A percentile compares a stretch with the other conserved stretches of the same genome.
Evolutionary conservation across 2,113 vertebrate species (phyloP).

Genomic region (Cyprinus carpio): DNA sequence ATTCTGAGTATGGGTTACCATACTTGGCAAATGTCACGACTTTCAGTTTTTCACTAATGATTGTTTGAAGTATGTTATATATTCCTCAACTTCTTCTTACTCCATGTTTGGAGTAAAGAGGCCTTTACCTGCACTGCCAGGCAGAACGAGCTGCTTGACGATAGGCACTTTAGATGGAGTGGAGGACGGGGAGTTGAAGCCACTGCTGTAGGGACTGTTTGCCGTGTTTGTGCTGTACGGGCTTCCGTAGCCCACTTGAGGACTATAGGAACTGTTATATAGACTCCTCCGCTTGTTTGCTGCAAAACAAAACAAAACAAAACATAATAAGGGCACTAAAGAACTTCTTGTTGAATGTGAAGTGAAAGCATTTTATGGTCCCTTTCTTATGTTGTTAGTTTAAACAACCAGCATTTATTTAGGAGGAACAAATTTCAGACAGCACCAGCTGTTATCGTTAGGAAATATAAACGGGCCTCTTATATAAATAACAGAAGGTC

Average conservation of each 20-base stretch:
- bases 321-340: background rate
- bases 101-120: background rate
- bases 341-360: background rate
- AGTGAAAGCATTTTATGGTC: background rate
- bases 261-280: conserved; percentile 87
- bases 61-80: too few relatives aligned
- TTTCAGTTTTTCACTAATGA: too few relatives aligned
- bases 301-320: conserved; percentile 63
- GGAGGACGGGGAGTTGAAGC: conserved; percentile 94
- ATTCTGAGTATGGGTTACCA: too few relatives aligned
- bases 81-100: background rate
- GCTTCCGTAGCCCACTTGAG: conserved; percentile 80
- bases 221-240: conserved; percentile 88
- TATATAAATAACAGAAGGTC: background rate
- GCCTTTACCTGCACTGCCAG: conserved; percentile 82
- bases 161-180: conserved; percentile 88
- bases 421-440: background rate
- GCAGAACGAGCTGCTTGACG: conserved; percentile 88
- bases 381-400: background rate
- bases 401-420: background rate
- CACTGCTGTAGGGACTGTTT: conserved; percentile 92
- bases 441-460: background rate
- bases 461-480: background rate
- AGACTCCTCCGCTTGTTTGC: conserved; percentile 91
- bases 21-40: too few relatives aligned